Conservation (phyloP, 1,140 invertebrate species). For the Phthorimaea operculella region DNA sequence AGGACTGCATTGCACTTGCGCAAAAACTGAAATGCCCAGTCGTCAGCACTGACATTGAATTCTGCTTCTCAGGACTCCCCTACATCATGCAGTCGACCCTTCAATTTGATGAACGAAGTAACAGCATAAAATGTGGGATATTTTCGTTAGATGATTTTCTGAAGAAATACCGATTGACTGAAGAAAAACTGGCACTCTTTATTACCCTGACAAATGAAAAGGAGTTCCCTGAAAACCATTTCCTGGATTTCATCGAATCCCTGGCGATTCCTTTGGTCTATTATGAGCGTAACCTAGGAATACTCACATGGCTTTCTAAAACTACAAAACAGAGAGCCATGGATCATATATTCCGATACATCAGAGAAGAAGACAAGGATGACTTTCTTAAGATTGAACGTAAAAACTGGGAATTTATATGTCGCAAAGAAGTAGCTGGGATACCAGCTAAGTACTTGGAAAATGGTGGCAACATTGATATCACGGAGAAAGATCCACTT, state of each 20-base stretch:
- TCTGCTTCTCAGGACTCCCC: conserved; percentile 19
- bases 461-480: not conserved
- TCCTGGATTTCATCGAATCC: conserved; percentile 13
- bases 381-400: not conserved
- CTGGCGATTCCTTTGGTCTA: not conserved
- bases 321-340: not conserved
- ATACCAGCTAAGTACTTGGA: conserved; percentile 6
- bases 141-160: conserved; percentile 21
- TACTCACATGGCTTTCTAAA: conserved; percentile 12
- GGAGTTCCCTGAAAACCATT: conserved; percentile 22
- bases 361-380: not conserved
- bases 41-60: conserved; percentile 28
- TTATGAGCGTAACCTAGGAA: conserved; percentile 2
- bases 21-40: conserved; percentile 27
- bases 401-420: not conserved
- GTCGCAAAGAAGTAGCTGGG: not conserved
- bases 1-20: conserved; percentile 29
- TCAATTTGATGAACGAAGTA: conserved; percentile 9
- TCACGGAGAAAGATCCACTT: conserved; percentile 8
- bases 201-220: conserved; percentile 19
- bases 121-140: conserved; percentile 18
- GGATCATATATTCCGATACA: conserved; percentile 1
- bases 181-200: conserved; percentile 27
- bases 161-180: conserved; percentile 17
- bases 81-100: conserved; percentile 20